Percentiles rank a stretch among this genome's conserved stretches.
These are phyloP conservation scores for Theocolax elegans DNA, from an alignment of 1,140 invertebrate genomes.

Conservation along the genomic window DNA sequence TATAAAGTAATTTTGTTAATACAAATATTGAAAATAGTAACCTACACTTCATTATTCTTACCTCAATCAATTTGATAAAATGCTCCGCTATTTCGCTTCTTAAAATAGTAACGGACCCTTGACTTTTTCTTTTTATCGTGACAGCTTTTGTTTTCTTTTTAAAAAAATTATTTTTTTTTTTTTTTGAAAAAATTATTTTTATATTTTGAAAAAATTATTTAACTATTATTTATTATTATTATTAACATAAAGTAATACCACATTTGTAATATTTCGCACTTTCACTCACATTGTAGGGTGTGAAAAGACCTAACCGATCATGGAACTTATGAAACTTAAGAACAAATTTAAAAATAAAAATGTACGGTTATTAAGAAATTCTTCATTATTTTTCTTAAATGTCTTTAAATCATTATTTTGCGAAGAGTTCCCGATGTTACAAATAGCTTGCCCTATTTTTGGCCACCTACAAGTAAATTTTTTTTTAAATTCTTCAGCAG, in stretches of 20 bases:
- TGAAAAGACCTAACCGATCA: no score
- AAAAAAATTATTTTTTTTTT: not conserved
- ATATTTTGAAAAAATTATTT: not conserved
- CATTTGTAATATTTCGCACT: no score
- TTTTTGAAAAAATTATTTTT: not conserved
- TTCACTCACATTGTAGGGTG: no score
- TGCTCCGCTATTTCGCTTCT: not conserved
- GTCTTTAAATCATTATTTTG: not conserved
- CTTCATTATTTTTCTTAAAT: not conserved
- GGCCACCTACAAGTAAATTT: not conserved
- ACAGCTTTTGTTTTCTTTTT: not conserved
- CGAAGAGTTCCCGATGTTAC: not conserved
- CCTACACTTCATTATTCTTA: no score
- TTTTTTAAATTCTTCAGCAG: not conserved
- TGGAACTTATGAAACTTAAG: no score
- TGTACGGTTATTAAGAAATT: not conserved
- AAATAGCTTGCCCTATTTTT: not conserved
- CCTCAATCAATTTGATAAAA: constrained; percentile 16
- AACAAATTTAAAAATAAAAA: no score
- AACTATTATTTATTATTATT: not conserved
- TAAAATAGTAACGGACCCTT: not conserved
- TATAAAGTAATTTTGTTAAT: no score
- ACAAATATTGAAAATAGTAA: no score
- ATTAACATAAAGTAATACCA: no score
- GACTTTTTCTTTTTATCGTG: not conserved